Base-by-base conservation (phyloP, 2,797 vertebrate genomes). In the Benthosema pterotum region DNA sequence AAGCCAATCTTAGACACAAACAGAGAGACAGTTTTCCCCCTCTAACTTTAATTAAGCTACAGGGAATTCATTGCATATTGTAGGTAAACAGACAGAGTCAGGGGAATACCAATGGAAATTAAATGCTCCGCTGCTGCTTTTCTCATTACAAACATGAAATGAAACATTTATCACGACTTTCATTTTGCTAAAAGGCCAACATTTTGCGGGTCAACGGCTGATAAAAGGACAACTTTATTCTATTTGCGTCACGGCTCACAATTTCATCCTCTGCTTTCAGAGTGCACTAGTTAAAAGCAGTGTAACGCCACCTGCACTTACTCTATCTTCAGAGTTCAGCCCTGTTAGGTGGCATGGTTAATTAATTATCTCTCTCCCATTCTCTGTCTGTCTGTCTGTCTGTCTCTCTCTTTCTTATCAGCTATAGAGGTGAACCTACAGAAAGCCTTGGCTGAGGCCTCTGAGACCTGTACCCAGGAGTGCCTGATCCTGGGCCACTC, bases 401-500 rank as follows among this genome's bases (percentile, higher is more conserved):
- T 47, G 53, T 38, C 63, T 4, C 63, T 42, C 76, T 45, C 17
- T 52, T 61, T 77, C 66, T 63, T 60, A 17, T 14, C 88, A 99
- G 97, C 95, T 83, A 93, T 96, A 1, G 97, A 99, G 90, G 91
- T 99, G 65, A 98, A 96, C 75, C 90, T 99, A 69, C 95, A 98
- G 83, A 97, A 98, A 87, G 96, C 96, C 50, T 80, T 99, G 74
- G 93, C 95, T 1, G 96, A 99, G 82, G 96, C 94, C 73, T 98
- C 96, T 0, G 96, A 98, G 88, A 98, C 95, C 90, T 99, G 96
- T 79, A 99, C 97, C 4, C 97, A 97, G 88, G 97, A 99, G 90
- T 98, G 96, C 80, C 93, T 99, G 79, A 96, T 97, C 90, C 92
- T 98, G 18, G 97, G 97, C 82, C 97, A 98, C 84, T 99, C 96